Percentiles rank a stretch among this genome's conserved stretches.
Conservation (phyloP, 2,113 vertebrate species). For the Pitta sordida region DNA sequence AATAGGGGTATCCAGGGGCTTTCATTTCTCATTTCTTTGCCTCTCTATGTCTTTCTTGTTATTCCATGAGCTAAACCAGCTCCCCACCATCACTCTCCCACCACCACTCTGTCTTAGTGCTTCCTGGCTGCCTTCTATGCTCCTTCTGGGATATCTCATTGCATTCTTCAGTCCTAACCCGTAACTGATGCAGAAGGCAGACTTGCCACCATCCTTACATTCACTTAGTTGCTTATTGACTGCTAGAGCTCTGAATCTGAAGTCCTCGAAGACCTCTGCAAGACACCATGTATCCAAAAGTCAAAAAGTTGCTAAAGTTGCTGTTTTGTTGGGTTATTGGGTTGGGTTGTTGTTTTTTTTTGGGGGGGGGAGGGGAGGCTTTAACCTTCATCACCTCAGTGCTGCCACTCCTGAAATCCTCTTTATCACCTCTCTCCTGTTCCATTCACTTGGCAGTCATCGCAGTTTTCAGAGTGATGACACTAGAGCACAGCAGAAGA, state of each 20-base stretch:
- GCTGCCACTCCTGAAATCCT: neutral
- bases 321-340: too few relatives aligned
- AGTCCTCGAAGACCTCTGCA: neutral
- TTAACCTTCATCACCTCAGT: neutral
- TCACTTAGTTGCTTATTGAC: neutral
- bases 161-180: neutral
- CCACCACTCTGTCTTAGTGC: neutral
- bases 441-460: neutral
- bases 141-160: neutral
- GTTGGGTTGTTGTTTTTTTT: neutral
- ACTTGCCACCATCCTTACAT: neutral
- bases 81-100: neutral
- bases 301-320: neutral
- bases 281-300: neutral
- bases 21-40: neutral
- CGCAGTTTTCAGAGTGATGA: neutral
- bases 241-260: neutral
- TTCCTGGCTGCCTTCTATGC: neutral
- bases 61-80: neutral
- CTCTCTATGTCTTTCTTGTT: neutral
- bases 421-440: neutral
- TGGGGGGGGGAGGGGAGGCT: too few relatives aligned
- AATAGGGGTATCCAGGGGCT: neutral
- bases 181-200: neutral
- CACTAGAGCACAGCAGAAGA: neutral